Evolutionary conservation across 2,888 invertebrate species (phyloP).

Genomic region (Sisyra nigra): DNA sequence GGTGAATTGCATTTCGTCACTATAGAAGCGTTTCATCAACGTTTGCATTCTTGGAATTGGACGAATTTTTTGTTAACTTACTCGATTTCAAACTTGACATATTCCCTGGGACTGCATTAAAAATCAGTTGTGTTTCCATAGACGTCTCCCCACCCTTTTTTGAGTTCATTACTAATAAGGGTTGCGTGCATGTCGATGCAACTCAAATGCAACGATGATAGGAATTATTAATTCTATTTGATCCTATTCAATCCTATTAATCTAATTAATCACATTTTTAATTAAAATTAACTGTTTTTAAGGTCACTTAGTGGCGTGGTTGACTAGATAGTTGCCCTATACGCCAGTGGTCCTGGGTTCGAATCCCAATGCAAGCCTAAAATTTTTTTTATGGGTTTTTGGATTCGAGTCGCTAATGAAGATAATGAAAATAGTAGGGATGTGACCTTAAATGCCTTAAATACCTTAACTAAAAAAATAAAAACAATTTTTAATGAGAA

Average conservation of each 20-base stretch:
- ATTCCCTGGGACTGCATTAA: conserved; percentile 20
- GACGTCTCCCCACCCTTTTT: conserved; percentile 9
- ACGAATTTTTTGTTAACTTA: conserved; percentile 21
- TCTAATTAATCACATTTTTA: neutral
- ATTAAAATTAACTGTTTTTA: neutral
- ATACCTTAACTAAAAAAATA: no score
- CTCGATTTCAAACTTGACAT: conserved; percentile 46
- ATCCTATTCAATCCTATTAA: neutral
- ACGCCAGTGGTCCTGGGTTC: no score
- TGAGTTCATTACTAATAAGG: neutral
- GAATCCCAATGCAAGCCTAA: no score
- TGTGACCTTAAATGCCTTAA: neutral
- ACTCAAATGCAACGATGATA: neutral
- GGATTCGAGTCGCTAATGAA: neutral
- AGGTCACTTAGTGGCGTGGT: no score
- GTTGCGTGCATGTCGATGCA: conserved; percentile 4
- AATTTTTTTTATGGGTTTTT: no score
- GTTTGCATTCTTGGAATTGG: no score
- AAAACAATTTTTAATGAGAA: no score
- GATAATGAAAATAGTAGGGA: neutral
- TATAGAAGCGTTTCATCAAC: no score
- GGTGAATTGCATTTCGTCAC: no score
- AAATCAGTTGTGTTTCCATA: conserved; percentile 8
- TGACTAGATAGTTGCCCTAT: no score
- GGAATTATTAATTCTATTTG: no score